Percentiles rank a stretch among this genome's conserved stretches.
Conservation (phyloP, 2,113 vertebrate species). For the Hirundichthys speculiger region DNA sequence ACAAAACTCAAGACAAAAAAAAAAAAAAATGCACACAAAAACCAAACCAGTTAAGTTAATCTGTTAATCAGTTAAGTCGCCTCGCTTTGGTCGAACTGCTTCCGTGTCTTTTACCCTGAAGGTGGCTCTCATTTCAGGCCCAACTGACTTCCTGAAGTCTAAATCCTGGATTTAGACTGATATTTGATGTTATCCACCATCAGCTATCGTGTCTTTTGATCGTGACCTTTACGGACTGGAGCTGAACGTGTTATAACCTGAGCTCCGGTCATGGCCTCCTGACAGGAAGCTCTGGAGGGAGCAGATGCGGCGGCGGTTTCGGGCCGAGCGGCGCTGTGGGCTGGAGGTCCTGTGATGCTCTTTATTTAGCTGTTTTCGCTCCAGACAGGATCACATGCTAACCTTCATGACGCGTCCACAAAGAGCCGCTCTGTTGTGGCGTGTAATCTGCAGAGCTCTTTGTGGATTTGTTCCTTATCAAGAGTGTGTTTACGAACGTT, state of each 20-base stretch:
- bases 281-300: no score
- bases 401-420: conserved; percentile 16
- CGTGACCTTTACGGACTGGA: background rate
- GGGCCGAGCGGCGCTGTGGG: background rate
- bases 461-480: conserved; percentile 4
- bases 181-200: background rate
- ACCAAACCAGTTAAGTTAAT: no score
- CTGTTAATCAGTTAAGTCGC: no score
- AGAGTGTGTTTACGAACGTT: background rate
- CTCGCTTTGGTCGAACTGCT: no score
- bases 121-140: no score
- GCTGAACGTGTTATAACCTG: background rate
- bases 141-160: no score
- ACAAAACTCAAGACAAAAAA: no score
- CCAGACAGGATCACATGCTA: conserved; percentile 37
- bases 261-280: background rate
- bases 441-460: conserved; percentile 1
- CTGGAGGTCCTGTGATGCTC: conserved; percentile 34
- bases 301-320: background rate
- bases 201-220: background rate
- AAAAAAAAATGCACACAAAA: no score
- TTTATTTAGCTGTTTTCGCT: conserved; percentile 32
- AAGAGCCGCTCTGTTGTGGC: conserved; percentile 16
- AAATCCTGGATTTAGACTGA: background rate
- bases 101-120: no score